phyloP scores from a whole-genome alignment of 2,797 vertebrate genomes.

The Hippopotamyrus pictus region DNA sequence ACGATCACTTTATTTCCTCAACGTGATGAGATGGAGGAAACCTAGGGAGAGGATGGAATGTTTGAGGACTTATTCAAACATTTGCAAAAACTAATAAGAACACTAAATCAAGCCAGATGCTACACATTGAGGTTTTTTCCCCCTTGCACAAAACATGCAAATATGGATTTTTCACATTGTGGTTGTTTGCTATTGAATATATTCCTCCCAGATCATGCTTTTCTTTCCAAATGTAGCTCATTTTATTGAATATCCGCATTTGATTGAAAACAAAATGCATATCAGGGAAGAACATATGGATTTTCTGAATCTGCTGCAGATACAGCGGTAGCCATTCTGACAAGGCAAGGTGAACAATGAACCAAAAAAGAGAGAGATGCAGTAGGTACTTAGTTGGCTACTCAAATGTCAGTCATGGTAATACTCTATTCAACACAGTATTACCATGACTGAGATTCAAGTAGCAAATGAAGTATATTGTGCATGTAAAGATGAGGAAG shows the following conservation, averaged over 20 bases:
- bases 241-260: background rate
- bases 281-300: background rate
- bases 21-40: slow-evolving; percentile 78
- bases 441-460: background rate
- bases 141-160: slow-evolving; percentile 25
- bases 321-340: background rate
- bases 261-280: background rate
- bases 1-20: slow-evolving; percentile 90
- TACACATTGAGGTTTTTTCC: slow-evolving; percentile 53
- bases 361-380: background rate
- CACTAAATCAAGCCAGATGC: slow-evolving; percentile 89
- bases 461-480: background rate
- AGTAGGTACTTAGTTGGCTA: background rate
- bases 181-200: background rate
- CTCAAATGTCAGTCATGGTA: background rate
- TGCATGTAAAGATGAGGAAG: background rate
- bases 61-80: slow-evolving; percentile 96
- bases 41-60: slow-evolving; percentile 83
- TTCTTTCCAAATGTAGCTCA: slow-evolving; percentile 17
- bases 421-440: background rate
- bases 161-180: slow-evolving; percentile 9
- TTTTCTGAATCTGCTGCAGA: background rate
- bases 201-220: background rate
- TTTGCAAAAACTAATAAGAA: slow-evolving; percentile 91
- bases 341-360: background rate